Evolutionary conservation across 2,888 invertebrate species (phyloP), one percentile per base, ranked within the genome.

Genomic region (Dicranocentrus wangi): DNA sequence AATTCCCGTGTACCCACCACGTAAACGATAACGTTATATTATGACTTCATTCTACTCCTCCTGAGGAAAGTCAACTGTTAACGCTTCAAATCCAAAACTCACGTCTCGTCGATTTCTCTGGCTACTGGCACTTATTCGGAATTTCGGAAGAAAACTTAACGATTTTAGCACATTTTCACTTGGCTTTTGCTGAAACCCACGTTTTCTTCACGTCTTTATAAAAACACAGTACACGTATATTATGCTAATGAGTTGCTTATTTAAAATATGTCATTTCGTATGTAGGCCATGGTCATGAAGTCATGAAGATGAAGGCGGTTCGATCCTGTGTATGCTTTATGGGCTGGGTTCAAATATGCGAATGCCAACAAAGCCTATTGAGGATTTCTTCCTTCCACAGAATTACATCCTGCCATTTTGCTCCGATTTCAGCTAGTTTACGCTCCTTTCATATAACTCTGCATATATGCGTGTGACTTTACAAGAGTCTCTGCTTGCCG

Each of bases 281-380:
- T 77, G 51, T 71, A 65, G 79, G 79, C 71, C 73, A 73, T 27
- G 80, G 80, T 17, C 73, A 25, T 75, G 28, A 68, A 61, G 71
- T 73, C 66, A 69, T 51, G 21, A 68, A n/a, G 17, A 47, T 28
- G 60, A 60, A 42, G 63, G 15, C 25, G 70, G 42, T 27, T 27
- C 13, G 55, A 53, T n/a, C 21, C 5, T 8, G 13, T 53, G 23
- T 58, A 15, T 60, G 25, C 21, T 55, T 70, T 53, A 32, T 60
- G 39, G 23, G 43, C 15, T 43, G 71, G 70, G 70, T 27, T 53
- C 21, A 25, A 58, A 17, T 47, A n/a, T 73, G 55, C 15, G 15
- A 63, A 61, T 25, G 39, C 55, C 55, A 32, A 43, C 43, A 53
- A 32, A 32, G 19, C 27, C 58, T 21, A 47, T 69, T 51, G n/a